These are phyloP conservation scores for Eptesicus fuscus DNA, from an alignment of 2,113 vertebrate species.

Conservation along the genomic window DNA sequence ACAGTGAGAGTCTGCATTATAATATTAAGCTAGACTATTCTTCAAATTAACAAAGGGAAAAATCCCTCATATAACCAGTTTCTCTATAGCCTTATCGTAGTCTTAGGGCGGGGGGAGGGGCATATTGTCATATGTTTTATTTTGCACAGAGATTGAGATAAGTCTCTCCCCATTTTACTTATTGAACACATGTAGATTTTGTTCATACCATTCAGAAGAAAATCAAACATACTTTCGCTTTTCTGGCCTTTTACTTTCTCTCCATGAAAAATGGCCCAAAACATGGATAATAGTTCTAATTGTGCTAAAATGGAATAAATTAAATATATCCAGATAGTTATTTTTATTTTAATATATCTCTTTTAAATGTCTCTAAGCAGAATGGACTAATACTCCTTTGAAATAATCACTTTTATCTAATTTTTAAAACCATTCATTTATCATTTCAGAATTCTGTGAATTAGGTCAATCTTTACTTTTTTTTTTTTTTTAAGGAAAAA, in stretches of 20 bases:
- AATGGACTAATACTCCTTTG: neutral
- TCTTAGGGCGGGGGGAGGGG: neutral
- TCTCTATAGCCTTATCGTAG: conserved; percentile 50
- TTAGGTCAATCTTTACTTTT: neutral
- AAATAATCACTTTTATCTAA: neutral
- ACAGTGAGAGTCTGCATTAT: conserved; percentile 66
- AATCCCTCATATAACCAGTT: conserved; percentile 9
- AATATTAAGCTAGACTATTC: conserved; percentile 57
- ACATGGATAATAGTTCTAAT: neutral
- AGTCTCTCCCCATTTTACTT: neutral
- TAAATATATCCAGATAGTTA: neutral
- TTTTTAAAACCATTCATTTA: neutral
- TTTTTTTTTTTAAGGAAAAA: neutral
- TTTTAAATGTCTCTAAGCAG: neutral
- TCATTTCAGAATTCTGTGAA: neutral
- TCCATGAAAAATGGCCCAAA: neutral
- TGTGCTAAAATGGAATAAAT: neutral
- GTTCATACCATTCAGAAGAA: neutral
- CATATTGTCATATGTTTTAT: neutral
- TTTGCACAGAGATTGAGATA: neutral
- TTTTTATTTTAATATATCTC: neutral
- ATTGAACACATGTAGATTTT: neutral
- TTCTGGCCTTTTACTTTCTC: neutral
- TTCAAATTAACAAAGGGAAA: conserved; percentile 36
- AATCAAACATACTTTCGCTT: neutral